Conservation (phyloP, 2,888 invertebrate genomes). For the Philonicus albiceps region DNA sequence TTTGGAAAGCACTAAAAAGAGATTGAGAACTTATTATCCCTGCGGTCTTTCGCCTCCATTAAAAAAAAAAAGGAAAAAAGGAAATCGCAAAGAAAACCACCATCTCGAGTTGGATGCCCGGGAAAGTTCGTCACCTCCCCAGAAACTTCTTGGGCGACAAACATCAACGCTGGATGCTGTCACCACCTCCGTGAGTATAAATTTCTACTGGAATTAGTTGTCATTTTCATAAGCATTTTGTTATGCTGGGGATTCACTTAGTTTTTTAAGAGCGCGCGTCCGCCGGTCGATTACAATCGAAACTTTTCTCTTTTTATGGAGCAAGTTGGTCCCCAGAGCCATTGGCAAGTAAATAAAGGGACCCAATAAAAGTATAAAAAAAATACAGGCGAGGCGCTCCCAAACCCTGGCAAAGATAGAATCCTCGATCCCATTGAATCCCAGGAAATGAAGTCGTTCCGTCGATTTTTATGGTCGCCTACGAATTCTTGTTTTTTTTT, state of each 20-base stretch:
- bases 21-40: not conserved
- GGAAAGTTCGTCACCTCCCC: not conserved
- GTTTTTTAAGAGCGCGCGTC: not conserved
- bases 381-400: not conserved
- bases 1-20: not conserved
- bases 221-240: constrained; percentile 4
- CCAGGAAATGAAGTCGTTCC: not conserved
- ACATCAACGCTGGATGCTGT: not conserved
- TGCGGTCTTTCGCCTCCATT: not conserved
- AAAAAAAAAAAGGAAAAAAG: not conserved
- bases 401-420: not conserved
- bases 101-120: not conserved
- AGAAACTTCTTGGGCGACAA: not conserved
- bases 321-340: not conserved
- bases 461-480: not conserved
- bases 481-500: not conserved
- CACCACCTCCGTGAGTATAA: not conserved
- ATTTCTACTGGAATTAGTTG: not conserved
- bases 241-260: not conserved
- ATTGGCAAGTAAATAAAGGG: not conserved
- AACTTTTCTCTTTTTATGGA: not conserved
- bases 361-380: not conserved
- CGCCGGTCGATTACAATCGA: not conserved
- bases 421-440: not conserved
- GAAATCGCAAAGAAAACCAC: not conserved